Evolutionary conservation across 1,140 invertebrate genomes (phyloP), one percentile per base, ranked within the genome.

Genomic region (Akabosia matsudoensis): DNA sequence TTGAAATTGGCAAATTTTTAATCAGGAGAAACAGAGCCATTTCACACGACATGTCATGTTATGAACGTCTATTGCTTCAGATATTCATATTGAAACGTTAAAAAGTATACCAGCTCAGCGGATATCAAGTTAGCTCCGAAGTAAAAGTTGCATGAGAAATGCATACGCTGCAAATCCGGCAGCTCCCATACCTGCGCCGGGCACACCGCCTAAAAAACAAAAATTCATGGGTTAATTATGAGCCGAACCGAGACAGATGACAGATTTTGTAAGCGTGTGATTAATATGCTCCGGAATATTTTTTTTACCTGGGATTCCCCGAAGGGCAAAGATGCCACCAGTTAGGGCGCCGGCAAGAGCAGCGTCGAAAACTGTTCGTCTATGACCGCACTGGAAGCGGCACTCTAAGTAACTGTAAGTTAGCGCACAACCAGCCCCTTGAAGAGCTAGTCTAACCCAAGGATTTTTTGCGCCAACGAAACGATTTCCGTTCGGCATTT

Each of bases 141-240:
- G 45, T 1, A 72, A 10, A 1, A 72, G 24, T 22, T 72, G 37
- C 70, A 72, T 72, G 3, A 72, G 13, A 45, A 34, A 2, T 4
- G 70, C 70, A 26, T 72, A 72, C 3, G 70, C 70, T 72, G 33
- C 33, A 1, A 72, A 37, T 22, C 70, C 70, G 34, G 10, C 70
- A 22, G 70, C 70, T n/a, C 70, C 70, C 2, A 37, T 22, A 1
- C 10, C 70, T 37, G 70, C 70, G 10, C 70, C 70, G 1, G 28
- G 4, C 16, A 4, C 18, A 30, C 33, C 33, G n/a, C 70, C 70
- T 72, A 10, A 45, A 45, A 7, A 45, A 45, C 7, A 45, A 45
- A 10, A 18, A 18, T 18, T 18, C 37, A 18, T 45, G 7, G 18
- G 37, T n/a, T n/a, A n/a, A n/a, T n/a, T n/a, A n/a, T n/a, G n/a